Base-by-base conservation (phyloP, 2,888 invertebrate species). In the Piscicola geometra region DNA sequence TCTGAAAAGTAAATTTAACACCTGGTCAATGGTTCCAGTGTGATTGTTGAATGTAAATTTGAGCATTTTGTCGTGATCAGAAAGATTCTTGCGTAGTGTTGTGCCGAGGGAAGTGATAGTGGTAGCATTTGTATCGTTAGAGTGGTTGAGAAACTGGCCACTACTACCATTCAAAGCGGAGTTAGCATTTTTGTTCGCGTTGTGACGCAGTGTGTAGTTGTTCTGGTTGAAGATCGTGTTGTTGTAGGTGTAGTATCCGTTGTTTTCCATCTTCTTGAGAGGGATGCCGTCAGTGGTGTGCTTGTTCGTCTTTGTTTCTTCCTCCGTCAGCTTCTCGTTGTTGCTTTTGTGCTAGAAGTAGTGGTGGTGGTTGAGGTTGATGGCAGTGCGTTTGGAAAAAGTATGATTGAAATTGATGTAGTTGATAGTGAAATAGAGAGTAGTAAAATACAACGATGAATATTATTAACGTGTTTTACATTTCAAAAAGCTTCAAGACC, bases 191-290 rank as follows among this genome's bases (percentile, higher is more conserved):
- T 56, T 56, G 9, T 2, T 25, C 64, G 25, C 35, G 35, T 56
- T 35, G 15, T 52, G 33, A 33, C 73, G 33, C n/a, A 56, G 3
- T 21, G 64, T 73, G 15, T 28, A 33, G 1, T 28, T 73, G 64
- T 73, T 33, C 30, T 73, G 60, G 60, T 73, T 47, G 41, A 73
- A 73, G 36, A 73, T 73, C n/a, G 73, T 73, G 73, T 73, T 73
- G 73, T 73, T 73, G 64, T 73, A 73, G n/a, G 73, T 73, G 41
- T 35, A 73, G 64, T 33, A 73, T n/a, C 73, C 73, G 64, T 73
- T 73, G 35, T 64, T 73, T 30, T 73, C 64, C 35, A 73, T 60
- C 21, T 73, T 73, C 28, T 60, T 73, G 0, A 73, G 64, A 21
- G 73, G 73, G 21, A 73, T 73, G n/a, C 41, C 73, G 33, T 73